phyloP scores from a whole-genome alignment of 2,113 vertebrate species.

The Ochotona curzoniae region DNA sequence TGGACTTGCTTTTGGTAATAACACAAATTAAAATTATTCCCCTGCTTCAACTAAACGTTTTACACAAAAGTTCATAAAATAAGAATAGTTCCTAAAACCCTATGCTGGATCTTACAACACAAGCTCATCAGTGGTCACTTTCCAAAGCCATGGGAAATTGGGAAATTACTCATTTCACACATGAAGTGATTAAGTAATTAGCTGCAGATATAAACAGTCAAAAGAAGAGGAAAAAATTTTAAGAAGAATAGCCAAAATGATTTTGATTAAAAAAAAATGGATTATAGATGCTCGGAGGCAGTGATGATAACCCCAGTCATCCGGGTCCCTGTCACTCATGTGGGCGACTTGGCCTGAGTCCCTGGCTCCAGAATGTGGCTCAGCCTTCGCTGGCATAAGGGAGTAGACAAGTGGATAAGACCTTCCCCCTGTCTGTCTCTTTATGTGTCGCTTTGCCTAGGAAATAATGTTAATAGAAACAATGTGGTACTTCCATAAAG shows the following conservation, averaged over 20 bases:
- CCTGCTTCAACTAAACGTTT: not conserved
- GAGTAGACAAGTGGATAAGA: no score
- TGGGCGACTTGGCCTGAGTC: no score
- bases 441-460: no score
- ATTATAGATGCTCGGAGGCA: no score
- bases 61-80: not conserved
- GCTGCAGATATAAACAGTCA: not conserved
- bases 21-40: not conserved
- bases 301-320: no score
- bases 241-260: not conserved
- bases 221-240: not conserved
- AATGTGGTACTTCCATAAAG: not conserved
- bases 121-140: not conserved
- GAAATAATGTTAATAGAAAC: not conserved
- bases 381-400: no score
- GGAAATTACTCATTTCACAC: conserved; percentile 19
- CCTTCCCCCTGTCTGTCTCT: no score
- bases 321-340: no score
- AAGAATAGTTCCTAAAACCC: not conserved
- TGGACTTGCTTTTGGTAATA: not conserved
- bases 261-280: conserved; percentile 6
- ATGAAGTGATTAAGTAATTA: not conserved
- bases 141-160: not conserved
- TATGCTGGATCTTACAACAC: not conserved
- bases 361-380: no score